phyloP scores from a whole-genome alignment of 2,113 vertebrate species.

The Xyliphius kryptos region DNA sequence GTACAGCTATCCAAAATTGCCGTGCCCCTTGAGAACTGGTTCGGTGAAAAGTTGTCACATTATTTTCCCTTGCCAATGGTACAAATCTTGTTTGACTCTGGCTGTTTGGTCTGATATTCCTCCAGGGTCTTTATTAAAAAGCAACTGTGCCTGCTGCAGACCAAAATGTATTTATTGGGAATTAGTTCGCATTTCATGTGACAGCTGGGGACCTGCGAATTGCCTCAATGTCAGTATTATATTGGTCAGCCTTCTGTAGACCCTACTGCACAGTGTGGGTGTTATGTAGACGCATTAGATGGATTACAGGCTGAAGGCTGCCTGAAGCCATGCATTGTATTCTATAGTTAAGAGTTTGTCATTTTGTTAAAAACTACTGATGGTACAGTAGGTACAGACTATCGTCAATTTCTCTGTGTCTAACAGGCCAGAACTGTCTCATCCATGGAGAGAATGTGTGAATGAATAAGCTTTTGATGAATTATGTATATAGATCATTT shows the following conservation, averaged over 20 bases:
- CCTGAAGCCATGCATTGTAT: no score
- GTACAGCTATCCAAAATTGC: neutral
- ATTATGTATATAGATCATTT: no score
- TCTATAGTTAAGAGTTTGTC: no score
- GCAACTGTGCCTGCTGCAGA: slow-evolving; percentile 62
- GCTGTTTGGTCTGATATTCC: slow-evolving; percentile 53
- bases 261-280: neutral
- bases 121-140: slow-evolving; percentile 65
- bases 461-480: no score
- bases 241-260: neutral
- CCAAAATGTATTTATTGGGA: slow-evolving; percentile 68
- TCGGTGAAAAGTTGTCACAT: slow-evolving; percentile 1
- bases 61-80: slow-evolving; percentile 39
- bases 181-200: slow-evolving; percentile 66
- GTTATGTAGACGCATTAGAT: no score
- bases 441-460: no score
- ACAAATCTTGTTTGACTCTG: slow-evolving; percentile 65
- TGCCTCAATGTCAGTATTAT: neutral
- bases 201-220: slow-evolving; percentile 48
- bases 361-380: no score
- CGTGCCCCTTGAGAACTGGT: neutral
- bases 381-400: no score
- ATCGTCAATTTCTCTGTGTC: no score
- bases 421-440: no score
- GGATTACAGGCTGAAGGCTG: no score